phyloP scores from a whole-genome alignment of 1,140 invertebrate species.

The Hormaphis cornu region DNA sequence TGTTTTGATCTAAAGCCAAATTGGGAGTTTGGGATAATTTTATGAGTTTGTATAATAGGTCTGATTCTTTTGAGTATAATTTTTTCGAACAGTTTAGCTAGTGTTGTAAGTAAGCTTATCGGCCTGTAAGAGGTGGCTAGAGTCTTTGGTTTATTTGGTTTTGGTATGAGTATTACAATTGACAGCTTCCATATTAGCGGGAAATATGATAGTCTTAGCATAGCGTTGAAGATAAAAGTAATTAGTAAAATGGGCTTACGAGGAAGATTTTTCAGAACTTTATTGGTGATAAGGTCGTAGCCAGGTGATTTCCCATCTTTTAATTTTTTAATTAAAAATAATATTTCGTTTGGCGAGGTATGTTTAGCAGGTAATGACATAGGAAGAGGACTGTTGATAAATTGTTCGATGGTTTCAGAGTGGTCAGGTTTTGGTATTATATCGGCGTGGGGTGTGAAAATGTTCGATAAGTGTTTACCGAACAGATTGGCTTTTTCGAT shows the following conservation, averaged over 20 bases:
- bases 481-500: background rate
- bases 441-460: background rate
- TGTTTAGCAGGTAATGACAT: too few relatives aligned
- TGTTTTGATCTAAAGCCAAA: constrained; percentile 40
- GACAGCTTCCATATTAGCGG: too few relatives aligned
- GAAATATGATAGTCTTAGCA: too few relatives aligned
- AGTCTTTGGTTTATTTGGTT: constrained; percentile 39
- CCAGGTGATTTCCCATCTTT: too few relatives aligned
- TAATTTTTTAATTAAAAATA: too few relatives aligned
- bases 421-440: background rate
- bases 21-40: constrained; percentile 40
- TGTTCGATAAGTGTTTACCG: background rate
- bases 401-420: background rate
- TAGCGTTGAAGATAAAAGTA: too few relatives aligned
- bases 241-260: too few relatives aligned
- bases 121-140: constrained; percentile 32
- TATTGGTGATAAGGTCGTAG: too few relatives aligned
- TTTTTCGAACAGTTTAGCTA: constrained; percentile 2
- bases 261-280: too few relatives aligned
- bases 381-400: too few relatives aligned
- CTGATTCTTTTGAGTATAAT: background rate
- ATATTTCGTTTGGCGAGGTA: too few relatives aligned
- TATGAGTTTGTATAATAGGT: background rate
- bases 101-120: background rate
- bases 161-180: constrained; percentile 39